Evolutionary conservation across 1,140 invertebrate genomes (phyloP).

Genomic region (Thaumetopoea pityocampa): DNA sequence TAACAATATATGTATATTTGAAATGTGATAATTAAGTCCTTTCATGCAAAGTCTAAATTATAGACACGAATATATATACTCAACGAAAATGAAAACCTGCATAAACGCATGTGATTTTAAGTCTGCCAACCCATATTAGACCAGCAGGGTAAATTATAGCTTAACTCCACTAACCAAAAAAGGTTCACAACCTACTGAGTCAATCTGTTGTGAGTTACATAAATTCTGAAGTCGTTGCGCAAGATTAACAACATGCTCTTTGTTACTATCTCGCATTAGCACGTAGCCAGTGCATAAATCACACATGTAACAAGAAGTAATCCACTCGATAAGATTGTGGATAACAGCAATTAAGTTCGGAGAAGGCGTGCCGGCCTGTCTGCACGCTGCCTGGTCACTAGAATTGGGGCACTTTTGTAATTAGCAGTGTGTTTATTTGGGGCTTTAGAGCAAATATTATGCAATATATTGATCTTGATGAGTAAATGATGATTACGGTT

Average conservation of each 20-base stretch:
- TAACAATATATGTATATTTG: too few relatives aligned
- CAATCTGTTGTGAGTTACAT: constrained; percentile 1
- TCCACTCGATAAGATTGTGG: constrained; percentile 11
- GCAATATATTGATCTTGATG: constrained; percentile 7
- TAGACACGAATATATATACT: too few relatives aligned
- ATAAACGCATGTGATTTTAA: too few relatives aligned
- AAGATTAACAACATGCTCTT: not conserved
- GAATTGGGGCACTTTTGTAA: constrained; percentile 13
- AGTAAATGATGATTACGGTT: not conserved
- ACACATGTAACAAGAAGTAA: constrained; percentile 14
- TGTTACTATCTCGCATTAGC: constrained; percentile 1
- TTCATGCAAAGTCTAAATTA: too few relatives aligned
- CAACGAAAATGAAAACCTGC: too few relatives aligned
- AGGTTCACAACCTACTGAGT: not conserved
- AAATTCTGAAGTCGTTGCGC: constrained; percentile 4
- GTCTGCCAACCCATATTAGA: too few relatives aligned
- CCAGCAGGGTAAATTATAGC: too few relatives aligned
- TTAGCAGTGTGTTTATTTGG: constrained; percentile 6
- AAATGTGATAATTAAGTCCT: too few relatives aligned
- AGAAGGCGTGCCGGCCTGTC: constrained; percentile 10
- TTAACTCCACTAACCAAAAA: too few relatives aligned
- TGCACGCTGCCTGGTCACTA: not conserved
- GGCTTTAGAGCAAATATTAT: too few relatives aligned
- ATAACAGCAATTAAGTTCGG: constrained; percentile 6
- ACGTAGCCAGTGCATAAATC: constrained; percentile 15